Evolutionary conservation across 2,888 invertebrate genomes (phyloP), one percentile per base, ranked within the genome.

Genomic region (Carcina quercana): DNA sequence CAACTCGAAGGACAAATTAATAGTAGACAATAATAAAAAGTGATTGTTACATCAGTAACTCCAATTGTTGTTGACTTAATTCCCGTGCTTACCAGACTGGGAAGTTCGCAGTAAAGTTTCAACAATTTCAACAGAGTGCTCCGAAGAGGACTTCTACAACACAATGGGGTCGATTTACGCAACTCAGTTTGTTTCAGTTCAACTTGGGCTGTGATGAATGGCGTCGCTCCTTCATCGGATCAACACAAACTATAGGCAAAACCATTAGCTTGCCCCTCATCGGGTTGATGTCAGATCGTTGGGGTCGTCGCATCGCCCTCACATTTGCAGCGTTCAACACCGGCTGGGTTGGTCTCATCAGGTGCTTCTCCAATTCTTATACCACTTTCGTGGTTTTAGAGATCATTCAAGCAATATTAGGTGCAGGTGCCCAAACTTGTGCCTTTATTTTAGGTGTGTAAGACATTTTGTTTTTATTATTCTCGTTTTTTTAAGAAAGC

Each of bases 201-300:
- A 71, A 66, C 14, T 55, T 90, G 11, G 86, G 86, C 2, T 90
- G 90, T 47, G 84, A 87, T 13, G 83, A 75, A 79, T 92, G 92
- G 92, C 88, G 88, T 42, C 72, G 92, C 13, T 84, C 90, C 0
- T 53, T 92, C 33, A 88, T 92, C 17, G 92, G 92, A 1, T 89
- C 91, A 1, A 67, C 89, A 2, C 88, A 90, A 40, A 91, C 88
- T 29, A 47, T 88, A 19, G 92, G 91, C 13, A 88, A 88, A 36
- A 86, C 91, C 48, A 60, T 87, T 28, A 90, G 90, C 2, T 74
- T 91, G 40, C 89, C 90, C n/a, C 71, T 91, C 42, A 87, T 89
- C 1, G 92, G 92, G 25, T 86, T 85, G 47, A 60, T 92, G 24
- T 91, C 92, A 1, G 92, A 92, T 68, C 88, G 86, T 83, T 91